phyloP scores from a whole-genome alignment of 2,113 vertebrate genomes.

The Scalopus aquaticus region DNA sequence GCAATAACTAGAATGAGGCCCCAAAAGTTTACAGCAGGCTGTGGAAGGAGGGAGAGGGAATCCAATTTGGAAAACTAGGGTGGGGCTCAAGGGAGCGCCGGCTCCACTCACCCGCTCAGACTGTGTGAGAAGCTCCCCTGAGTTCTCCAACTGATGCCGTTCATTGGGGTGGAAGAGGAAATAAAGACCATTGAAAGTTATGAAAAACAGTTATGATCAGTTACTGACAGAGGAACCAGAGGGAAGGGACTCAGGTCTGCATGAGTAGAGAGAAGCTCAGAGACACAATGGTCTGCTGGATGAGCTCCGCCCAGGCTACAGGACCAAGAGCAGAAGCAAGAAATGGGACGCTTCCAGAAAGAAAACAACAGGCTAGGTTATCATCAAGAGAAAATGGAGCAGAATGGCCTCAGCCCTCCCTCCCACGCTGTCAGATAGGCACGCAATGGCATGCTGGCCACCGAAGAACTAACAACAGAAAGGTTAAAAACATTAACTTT shows the following conservation, averaged over 20 bases:
- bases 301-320: not conserved
- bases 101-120: not conserved
- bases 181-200: not conserved
- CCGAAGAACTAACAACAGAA: not conserved
- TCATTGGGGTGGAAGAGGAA: not conserved
- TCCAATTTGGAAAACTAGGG: not conserved
- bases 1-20: not conserved
- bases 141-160: not conserved
- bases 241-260: not conserved
- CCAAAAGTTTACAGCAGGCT: not conserved
- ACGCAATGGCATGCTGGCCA: not conserved
- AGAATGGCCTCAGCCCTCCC: not conserved
- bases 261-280: not conserved
- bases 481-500: not conserved
- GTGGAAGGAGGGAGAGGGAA: not conserved
- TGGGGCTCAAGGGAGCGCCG: not conserved
- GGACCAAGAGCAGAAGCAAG: not conserved
- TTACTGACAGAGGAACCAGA: not conserved
- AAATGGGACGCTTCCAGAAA: not conserved
- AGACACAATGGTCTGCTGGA: fast-evolving
- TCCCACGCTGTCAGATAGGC: not conserved
- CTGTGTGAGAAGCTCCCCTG: not conserved
- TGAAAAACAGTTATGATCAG: not conserved
- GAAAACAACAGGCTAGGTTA: not conserved
- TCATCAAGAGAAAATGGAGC: not conserved